Percentiles rank a stretch among this genome's conserved stretches.
Evolutionary conservation across 1,140 invertebrate species (phyloP).

Genomic region (Pentalonia nigronervosa): DNA sequence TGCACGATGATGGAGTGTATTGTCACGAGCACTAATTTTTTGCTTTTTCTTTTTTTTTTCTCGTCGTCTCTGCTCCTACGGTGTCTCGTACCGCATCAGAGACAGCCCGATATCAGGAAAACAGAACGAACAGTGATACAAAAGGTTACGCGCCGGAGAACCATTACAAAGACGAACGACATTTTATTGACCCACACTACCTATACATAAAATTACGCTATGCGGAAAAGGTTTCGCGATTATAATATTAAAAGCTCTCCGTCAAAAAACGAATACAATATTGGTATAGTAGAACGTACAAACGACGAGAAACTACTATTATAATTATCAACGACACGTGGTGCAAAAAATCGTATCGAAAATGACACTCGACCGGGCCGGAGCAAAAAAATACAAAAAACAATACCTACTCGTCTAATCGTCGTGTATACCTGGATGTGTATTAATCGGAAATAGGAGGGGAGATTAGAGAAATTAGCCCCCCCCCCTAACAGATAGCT

Average conservation of each 20-base stretch:
- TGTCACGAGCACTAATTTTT: slow-evolving; percentile 1
- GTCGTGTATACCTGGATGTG: not conserved
- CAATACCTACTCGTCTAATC: not conserved
- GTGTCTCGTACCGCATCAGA: not conserved
- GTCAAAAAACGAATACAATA: not conserved
- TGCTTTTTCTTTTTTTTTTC: not conserved
- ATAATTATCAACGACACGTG: not conserved
- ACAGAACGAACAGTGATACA: not conserved
- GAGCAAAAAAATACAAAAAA: not conserved
- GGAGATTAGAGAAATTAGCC: no score
- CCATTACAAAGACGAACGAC: not conserved
- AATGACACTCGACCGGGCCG: not conserved
- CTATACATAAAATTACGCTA: not conserved
- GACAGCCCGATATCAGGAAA: not conserved
- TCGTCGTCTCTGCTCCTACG: not conserved
- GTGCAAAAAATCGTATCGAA: not conserved
- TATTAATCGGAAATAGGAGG: not conserved
- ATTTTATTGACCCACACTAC: slow-evolving; percentile 20
- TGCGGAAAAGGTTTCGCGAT: not conserved
- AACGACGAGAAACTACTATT: no score
- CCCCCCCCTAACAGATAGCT: no score
- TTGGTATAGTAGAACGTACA: no score
- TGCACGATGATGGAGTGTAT: slow-evolving; percentile 25
- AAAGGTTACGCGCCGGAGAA: not conserved
- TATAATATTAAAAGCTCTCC: not conserved